These are phyloP conservation scores for Troglohyphantes excavatus DNA, from an alignment of 2,888 invertebrate genomes.

Conservation along the genomic window DNA sequence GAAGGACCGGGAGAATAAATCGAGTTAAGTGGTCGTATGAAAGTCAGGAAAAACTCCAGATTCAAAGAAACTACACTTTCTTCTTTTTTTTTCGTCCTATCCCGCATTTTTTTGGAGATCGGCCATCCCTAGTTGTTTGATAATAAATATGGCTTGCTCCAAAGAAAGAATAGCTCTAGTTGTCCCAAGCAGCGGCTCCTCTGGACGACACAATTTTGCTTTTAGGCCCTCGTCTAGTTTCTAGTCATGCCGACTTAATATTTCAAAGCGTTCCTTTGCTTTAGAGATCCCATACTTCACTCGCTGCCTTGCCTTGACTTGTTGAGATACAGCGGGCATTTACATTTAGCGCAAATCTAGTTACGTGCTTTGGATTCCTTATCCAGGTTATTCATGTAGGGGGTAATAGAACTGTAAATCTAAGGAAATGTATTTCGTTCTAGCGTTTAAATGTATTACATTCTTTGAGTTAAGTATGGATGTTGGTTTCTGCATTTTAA, in stretches of 20 bases:
- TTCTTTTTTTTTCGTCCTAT: constrained; percentile 29
- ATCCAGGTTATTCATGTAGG: constrained; percentile 24
- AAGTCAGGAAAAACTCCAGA: constrained; percentile 18
- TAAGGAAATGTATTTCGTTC: not conserved
- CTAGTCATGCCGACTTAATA: constrained; percentile 58
- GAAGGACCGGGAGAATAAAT: not conserved
- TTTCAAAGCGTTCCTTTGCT: constrained; percentile 53
- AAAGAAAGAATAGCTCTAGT: constrained; percentile 55
- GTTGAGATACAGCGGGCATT: constrained; percentile 44
- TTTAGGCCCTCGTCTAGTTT: constrained; percentile 39
- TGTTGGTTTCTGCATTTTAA: not conserved
- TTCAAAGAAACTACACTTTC: constrained; percentile 47
- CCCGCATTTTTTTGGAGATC: constrained; percentile 40
- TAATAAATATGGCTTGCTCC: constrained; percentile 66
- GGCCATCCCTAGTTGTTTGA: constrained; percentile 49
- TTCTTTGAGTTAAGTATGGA: not conserved
- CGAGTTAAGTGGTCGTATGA: constrained; percentile 26
- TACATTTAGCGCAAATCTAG: constrained; percentile 39
- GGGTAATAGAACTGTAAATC: constrained; percentile 19
- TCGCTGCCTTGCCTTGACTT: constrained; percentile 21
- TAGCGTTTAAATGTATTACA: not conserved
- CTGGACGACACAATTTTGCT: constrained; percentile 64
- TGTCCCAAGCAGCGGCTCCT: constrained; percentile 51
- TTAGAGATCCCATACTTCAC: not conserved
- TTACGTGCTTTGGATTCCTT: constrained; percentile 27